Conservation (phyloP, 37 sponge, comb jelly and placozoan species). For the Ephydatia muelleri region DNA sequence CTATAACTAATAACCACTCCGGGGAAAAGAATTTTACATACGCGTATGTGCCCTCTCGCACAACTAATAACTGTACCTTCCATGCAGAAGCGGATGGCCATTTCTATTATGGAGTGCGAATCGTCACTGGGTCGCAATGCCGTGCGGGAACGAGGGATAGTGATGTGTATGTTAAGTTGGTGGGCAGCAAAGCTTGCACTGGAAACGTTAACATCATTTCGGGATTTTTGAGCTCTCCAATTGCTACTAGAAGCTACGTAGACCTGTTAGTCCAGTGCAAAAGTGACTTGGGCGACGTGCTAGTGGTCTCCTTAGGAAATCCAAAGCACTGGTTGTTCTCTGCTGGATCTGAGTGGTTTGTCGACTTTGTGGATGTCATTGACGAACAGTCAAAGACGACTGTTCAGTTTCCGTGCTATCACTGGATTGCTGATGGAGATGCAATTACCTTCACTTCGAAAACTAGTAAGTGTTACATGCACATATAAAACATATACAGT, state of each 20-base stretch:
- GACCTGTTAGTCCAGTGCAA: constrained; percentile 38
- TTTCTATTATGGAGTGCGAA: constrained; percentile 21
- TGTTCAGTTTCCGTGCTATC: constrained; percentile 37
- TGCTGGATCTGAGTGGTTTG: constrained; percentile 25
- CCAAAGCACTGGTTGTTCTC: background rate
- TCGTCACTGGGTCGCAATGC: constrained; percentile 31
- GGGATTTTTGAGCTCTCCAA: background rate
- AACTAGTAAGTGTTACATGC: constrained; percentile 44
- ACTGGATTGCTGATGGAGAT: constrained; percentile 33
- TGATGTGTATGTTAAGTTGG: background rate
- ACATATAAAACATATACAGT: too few relatives aligned
- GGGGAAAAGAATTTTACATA: too few relatives aligned
- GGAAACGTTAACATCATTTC: background rate
- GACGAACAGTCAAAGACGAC: background rate
- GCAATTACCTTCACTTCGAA: constrained; percentile 6
- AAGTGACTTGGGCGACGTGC: constrained; percentile 25
- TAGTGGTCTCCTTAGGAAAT: constrained; percentile 21
- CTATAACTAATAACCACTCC: too few relatives aligned
- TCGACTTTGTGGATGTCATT: constrained; percentile 8
- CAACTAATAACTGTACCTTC: too few relatives aligned
- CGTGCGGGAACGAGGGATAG: constrained; percentile 8
- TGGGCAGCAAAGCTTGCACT: constrained; percentile 23
- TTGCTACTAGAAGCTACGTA: background rate
- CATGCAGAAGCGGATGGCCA: background rate
- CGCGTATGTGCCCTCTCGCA: too few relatives aligned